Base-by-base conservation (phyloP, 2,113 vertebrate species). In the Toxotes jaculatrix region DNA sequence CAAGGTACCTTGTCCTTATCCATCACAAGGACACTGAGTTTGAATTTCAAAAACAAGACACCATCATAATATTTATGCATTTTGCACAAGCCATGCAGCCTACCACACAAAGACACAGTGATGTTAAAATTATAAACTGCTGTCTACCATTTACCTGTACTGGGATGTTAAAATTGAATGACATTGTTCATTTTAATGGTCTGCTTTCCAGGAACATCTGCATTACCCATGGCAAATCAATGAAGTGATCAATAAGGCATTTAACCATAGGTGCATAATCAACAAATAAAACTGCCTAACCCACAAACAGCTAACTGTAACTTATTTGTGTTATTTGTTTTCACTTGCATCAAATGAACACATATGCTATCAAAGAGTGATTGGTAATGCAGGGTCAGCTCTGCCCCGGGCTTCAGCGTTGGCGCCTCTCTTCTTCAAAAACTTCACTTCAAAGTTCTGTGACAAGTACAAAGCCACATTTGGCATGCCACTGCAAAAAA, bases 401-500 rank as follows among this genome's bases (percentile, higher is more conserved):
- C 19, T 69, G 23, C 62, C 27, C 72, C n/a, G 1, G 6, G n/a
- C 61, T 1, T 4, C 1, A 27, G 27, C 27, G 3, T 32, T 70
- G n/a, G 23, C 65, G 45, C 36, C 43, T 66, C 17, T 65, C 14
- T 32, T 34, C 45, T 76, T 60, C 4, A 53, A 51, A 56, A 66
- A 34, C 53, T 31, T 38, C 23, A 32, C 60, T 61, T 80, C 36
- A 85, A 63, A 74, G 49, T 47, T 60, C 23, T 2, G 1, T 45
- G n/a, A 38, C 49, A 42, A 38, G 31, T 19, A 3, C 21, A 45
- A 56, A 79, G 70, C 64, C 36, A 74, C 43, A 70, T 60, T 51
- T 32, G 6, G 57, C 19, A 60, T 23, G 45, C 69, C 6, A 19
- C 11, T 55, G 43, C 42, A 61, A 69, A 42, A 73, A 55, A 56